phyloP scores from a whole-genome alignment of 2,888 invertebrate genomes.

The Agapetus fuscipes region DNA sequence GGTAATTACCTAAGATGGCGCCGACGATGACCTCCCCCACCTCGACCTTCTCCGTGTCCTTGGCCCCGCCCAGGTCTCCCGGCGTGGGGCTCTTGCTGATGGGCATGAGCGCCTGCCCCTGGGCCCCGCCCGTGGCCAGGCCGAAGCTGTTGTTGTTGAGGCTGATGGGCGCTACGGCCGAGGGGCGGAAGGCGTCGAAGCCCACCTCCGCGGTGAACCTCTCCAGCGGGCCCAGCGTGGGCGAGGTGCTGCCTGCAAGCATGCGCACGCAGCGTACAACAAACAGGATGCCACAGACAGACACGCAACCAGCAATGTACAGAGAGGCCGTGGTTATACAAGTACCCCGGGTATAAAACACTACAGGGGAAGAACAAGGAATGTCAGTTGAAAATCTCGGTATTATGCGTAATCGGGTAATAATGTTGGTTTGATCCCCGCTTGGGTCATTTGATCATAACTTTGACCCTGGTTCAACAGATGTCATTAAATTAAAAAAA shows the following conservation, averaged over 20 bases:
- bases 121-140: conserved; percentile 54
- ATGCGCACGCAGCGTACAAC: too few species aligned
- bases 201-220: conserved; percentile 67
- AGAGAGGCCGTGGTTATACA: too few species aligned
- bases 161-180: conserved; percentile 65
- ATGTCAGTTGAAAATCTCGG: too few species aligned
- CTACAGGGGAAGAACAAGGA: too few species aligned
- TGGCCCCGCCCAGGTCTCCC: conserved; percentile 61
- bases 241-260: conserved; percentile 49
- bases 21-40: conserved; percentile 95
- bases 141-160: conserved; percentile 85
- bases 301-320: too few species aligned
- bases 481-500: too few species aligned
- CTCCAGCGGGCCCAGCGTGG: conserved; percentile 60
- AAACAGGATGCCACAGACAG: too few species aligned
- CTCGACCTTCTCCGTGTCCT: conserved; percentile 86
- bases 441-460: too few species aligned
- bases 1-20: conserved; percentile 87
- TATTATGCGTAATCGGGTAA: too few species aligned
- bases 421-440: too few species aligned
- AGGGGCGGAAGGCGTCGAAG: conserved; percentile 56
- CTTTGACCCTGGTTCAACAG: too few species aligned
- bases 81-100: conserved; percentile 76
- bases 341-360: too few species aligned
- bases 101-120: conserved; percentile 55